phyloP scores from a whole-genome alignment of 2,888 invertebrate species.

The Temnothorax unifasciatus region DNA sequence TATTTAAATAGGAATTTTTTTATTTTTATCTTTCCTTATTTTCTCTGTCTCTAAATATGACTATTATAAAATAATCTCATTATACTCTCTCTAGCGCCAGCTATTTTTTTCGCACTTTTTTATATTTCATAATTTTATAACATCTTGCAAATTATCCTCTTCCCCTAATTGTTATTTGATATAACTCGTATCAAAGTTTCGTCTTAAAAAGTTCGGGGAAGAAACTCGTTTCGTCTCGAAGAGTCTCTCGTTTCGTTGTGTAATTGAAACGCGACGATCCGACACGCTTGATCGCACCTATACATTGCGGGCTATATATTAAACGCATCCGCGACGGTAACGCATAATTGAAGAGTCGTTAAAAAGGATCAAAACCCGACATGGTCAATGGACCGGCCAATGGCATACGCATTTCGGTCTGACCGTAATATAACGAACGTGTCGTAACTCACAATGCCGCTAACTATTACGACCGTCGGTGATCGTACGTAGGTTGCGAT shows the following conservation, averaged over 20 bases:
- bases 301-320: not conserved
- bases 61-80: not conserved
- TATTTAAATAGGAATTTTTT: not conserved
- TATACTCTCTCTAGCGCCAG: not conserved
- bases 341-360: slow-evolving; percentile 36
- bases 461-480: not conserved
- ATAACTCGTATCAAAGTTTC: not conserved
- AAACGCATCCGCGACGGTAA: not conserved
- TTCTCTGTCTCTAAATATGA: not conserved
- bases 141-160: not conserved
- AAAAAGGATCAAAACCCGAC: slow-evolving; percentile 29
- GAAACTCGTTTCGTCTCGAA: not conserved
- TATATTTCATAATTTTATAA: not conserved
- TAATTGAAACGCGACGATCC: slow-evolving; percentile 15
- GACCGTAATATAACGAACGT: slow-evolving; percentile 19
- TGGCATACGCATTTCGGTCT: slow-evolving; percentile 8
- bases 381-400: slow-evolving; percentile 17
- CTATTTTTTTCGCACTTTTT: not conserved
- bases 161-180: not conserved
- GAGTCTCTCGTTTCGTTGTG: not conserved
- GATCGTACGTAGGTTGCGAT: not conserved
- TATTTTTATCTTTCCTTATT: not conserved
- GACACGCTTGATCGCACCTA: slow-evolving; percentile 10
- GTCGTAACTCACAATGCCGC: slow-evolving; percentile 18
- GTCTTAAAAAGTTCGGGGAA: not conserved